These are phyloP conservation scores for Drosophila insularis DNA, from an alignment of 1,140 invertebrate species.

Conservation along the genomic window DNA sequence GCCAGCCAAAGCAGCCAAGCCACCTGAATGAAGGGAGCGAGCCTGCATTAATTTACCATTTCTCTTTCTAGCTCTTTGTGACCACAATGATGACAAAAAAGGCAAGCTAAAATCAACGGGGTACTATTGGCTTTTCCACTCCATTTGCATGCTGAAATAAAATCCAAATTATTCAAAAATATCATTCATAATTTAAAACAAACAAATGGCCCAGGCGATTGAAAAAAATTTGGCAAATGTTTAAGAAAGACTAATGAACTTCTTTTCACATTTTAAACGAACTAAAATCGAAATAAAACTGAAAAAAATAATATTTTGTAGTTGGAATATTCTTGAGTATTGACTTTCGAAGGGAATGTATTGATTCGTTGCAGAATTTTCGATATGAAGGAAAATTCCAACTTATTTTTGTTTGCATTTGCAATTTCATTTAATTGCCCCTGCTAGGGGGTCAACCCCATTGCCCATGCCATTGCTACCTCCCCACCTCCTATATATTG, in stretches of 20 bases:
- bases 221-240: no score
- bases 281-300: no score
- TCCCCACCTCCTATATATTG: background rate
- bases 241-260: no score
- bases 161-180: no score
- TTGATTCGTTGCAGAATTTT: background rate
- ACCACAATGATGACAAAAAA: background rate
- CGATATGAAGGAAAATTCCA: background rate
- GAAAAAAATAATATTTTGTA: no score
- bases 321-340: no score
- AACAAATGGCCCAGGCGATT: no score
- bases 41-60: slow-evolving; percentile 35
- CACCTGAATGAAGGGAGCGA: background rate
- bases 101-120: background rate
- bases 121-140: background rate
- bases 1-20: slow-evolving; percentile 21
- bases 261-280: no score
- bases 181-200: no score
- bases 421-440: slow-evolving; percentile 59
- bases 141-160: background rate
- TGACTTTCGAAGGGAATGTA: background rate
- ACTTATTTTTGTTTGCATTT: slow-evolving; percentile 46
- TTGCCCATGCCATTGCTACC: background rate
- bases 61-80: slow-evolving; percentile 8
- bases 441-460: slow-evolving; percentile 1